phyloP scores from a whole-genome alignment of 2,797 vertebrate species.

The Pangasius krempfi region DNA sequence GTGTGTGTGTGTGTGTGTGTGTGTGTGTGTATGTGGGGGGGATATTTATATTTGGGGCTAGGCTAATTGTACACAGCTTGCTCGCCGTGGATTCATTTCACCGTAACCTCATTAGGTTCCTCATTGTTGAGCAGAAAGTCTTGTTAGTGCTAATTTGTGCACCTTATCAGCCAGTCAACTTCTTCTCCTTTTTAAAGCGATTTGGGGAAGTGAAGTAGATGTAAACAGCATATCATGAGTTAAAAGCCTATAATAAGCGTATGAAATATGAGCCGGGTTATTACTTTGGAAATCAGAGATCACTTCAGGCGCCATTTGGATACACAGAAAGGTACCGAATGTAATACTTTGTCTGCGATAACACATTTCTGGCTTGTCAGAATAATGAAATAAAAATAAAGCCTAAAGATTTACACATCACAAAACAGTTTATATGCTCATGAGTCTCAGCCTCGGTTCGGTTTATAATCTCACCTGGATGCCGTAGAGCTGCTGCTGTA shows the following conservation, averaged over 20 bases:
- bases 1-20: conserved; percentile 71
- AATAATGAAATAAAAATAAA: background rate
- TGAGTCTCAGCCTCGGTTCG: background rate
- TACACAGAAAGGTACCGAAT: background rate
- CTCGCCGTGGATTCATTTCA: conserved; percentile 76
- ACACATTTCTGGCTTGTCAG: background rate
- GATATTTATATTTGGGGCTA: conserved; percentile 90
- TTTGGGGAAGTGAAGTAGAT: conserved; percentile 10
- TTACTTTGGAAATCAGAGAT: background rate
- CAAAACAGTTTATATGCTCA: background rate
- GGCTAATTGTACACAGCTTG: conserved; percentile 92
- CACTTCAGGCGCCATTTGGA: conserved; percentile 3
- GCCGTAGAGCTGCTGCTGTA: background rate
- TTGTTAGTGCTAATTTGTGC: conserved; percentile 48
- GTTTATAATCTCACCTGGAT: background rate
- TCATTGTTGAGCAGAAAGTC: conserved; percentile 64
- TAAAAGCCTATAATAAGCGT: background rate
- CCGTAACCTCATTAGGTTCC: conserved; percentile 71
- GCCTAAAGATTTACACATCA: background rate
- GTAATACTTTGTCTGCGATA: background rate
- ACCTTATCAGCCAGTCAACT: conserved; percentile 52
- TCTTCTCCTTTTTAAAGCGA: conserved; percentile 26
- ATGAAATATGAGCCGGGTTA: background rate
- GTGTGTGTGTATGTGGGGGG: conserved; percentile 43
- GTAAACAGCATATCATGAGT: background rate